Conservation (phyloP, 2,113 vertebrate genomes). For the Stomatorhinus ivindoensis region DNA sequence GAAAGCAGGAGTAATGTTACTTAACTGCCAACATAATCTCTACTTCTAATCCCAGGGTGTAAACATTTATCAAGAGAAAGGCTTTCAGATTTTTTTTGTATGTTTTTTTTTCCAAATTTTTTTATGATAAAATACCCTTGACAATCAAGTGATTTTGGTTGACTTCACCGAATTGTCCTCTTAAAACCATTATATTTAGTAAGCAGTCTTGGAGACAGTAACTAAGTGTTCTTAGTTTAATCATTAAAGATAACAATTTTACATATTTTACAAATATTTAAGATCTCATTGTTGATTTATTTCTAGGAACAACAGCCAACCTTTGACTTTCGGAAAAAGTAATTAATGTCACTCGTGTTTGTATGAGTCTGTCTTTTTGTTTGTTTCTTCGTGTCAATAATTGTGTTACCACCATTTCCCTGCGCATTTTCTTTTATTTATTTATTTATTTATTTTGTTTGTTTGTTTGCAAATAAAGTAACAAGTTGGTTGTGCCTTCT, state of each 20-base stretch:
- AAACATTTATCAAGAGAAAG: neutral
- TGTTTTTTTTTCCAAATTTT: neutral
- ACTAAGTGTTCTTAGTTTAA: neutral
- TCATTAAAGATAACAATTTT: neutral
- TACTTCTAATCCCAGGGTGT: neutral
- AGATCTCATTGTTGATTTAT: neutral
- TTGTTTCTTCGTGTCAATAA: neutral
- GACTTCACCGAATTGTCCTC: neutral
- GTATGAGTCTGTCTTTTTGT: neutral
- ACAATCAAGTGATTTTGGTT: neutral
- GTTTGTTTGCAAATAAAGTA: conserved; percentile 31
- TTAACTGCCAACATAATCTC: neutral
- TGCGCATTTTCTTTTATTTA: neutral
- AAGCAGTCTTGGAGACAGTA: neutral
- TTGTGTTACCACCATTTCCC: neutral
- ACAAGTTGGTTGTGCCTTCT: conserved; percentile 15
- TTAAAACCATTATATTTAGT: neutral
- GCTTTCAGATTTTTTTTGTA: neutral
- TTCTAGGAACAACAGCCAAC: neutral
- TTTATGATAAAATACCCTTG: neutral
- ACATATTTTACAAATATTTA: neutral
- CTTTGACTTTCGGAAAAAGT: neutral
- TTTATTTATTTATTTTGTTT: conserved; percentile 32
- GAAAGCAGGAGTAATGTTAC: neutral
- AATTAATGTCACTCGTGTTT: neutral